A percentile compares a stretch with the other conserved stretches of the same genome.
phyloP scores from a whole-genome alignment of 2,113 vertebrate species.

The Hypanus sabinus region DNA sequence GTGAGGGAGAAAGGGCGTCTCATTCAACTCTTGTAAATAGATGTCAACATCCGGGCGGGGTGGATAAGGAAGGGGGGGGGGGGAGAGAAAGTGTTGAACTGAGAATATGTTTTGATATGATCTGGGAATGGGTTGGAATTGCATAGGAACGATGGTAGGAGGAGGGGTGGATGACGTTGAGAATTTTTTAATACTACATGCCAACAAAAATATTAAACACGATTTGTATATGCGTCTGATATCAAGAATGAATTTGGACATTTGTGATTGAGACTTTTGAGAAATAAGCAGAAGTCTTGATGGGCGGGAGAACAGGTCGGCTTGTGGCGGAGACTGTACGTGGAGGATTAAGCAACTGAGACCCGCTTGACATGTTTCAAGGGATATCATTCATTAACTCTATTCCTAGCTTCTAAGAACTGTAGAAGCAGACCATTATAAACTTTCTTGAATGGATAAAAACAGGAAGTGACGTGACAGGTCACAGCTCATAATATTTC shows the following conservation, averaged over 20 bases:
- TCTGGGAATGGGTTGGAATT: neutral
- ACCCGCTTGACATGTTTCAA: neutral
- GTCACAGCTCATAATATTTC: neutral
- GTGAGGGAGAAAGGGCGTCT: neutral
- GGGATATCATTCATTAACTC: neutral
- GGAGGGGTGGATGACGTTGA: neutral
- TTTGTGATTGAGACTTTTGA: neutral
- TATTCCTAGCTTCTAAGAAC: neutral
- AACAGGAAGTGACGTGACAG: constrained; percentile 20
- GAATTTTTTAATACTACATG: neutral
- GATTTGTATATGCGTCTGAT: neutral
- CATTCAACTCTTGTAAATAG: neutral
- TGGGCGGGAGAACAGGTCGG: neutral
- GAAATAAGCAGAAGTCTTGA: neutral
- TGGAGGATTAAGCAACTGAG: neutral
- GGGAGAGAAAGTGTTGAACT: neutral
- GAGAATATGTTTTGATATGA: constrained; percentile 16
- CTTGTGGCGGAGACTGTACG: neutral
- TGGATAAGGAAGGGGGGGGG: neutral
- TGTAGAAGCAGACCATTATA: neutral
- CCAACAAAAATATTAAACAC: neutral
- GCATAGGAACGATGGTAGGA: neutral
- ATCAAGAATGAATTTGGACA: neutral
- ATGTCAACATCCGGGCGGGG: constrained; percentile 17
- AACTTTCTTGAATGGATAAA: constrained; percentile 23